A percentile compares a stretch with the other conserved stretches of the same genome.
These are phyloP conservation scores for Agrilus biguttatus DNA, from an alignment of 2,888 invertebrate genomes.

Conservation along the genomic window DNA sequence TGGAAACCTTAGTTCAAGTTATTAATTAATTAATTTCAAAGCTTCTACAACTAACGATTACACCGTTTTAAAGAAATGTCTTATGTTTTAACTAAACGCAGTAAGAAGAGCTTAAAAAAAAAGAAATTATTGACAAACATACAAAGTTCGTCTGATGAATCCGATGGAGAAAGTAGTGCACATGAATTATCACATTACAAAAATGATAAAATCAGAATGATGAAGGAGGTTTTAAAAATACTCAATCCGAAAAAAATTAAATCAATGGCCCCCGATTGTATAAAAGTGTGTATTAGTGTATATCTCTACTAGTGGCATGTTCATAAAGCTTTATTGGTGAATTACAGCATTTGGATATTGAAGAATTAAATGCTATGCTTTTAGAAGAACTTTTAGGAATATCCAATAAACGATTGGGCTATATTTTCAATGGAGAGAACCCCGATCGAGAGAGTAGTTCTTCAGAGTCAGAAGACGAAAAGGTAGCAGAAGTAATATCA, in stretches of 20 bases:
- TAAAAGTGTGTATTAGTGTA: conserved; percentile 19
- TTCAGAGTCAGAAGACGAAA: conserved; percentile 23
- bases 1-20: too few species aligned
- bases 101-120: too few species aligned
- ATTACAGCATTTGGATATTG: conserved; percentile 23
- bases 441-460: conserved; percentile 26
- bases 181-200: conserved; percentile 27
- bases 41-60: too few species aligned
- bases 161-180: conserved; percentile 22
- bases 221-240: conserved; percentile 30
- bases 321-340: background rate
- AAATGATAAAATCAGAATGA: conserved; percentile 27
- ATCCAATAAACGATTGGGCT: conserved; percentile 28
- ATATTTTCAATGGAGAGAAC: conserved; percentile 27
- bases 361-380: conserved; percentile 29
- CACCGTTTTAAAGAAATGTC: too few species aligned
- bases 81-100: too few species aligned
- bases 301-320: background rate
- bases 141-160: conserved; percentile 7
- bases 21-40: too few species aligned
- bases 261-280: conserved; percentile 27
- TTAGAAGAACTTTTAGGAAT: conserved; percentile 31
- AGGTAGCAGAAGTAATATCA: conserved; percentile 24
- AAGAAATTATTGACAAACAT: too few species aligned
- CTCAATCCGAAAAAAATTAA: conserved; percentile 30